Evolutionary conservation across 2,888 invertebrate genomes (phyloP).

Genomic region (Meiosimyza platycephala): DNA sequence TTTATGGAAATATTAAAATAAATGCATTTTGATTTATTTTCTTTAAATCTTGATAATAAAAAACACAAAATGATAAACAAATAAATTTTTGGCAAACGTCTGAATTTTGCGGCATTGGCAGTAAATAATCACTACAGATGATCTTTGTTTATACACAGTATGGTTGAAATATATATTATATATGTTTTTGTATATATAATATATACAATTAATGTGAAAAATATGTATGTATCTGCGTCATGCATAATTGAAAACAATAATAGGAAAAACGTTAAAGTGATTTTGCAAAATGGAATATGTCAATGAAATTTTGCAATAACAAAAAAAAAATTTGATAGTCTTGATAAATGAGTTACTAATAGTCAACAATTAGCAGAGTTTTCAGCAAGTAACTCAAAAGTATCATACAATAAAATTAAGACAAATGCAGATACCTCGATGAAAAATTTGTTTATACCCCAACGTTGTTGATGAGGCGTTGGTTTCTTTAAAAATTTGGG

Average conservation of each 20-base stretch:
- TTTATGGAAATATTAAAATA: too few relatives aligned
- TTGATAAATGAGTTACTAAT: too few relatives aligned
- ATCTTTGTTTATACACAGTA: too few relatives aligned
- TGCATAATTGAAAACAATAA: slow-evolving; percentile 29
- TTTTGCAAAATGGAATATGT: slow-evolving; percentile 6
- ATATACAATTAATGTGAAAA: neutral
- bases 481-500: slow-evolving; percentile 55
- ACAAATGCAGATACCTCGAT: slow-evolving; percentile 52
- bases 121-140: too few relatives aligned
- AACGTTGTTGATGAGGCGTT: slow-evolving; percentile 59
- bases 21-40: too few relatives aligned
- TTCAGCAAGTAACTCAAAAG: slow-evolving; percentile 16
- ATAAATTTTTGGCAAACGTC: too few relatives aligned
- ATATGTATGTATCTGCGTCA: slow-evolving; percentile 36
- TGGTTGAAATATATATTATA: neutral
- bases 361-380: too few relatives aligned
- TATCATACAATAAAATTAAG: slow-evolving; percentile 3
- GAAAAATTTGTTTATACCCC: slow-evolving; percentile 55
- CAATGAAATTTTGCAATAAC: neutral
- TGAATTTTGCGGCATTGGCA: too few relatives aligned
- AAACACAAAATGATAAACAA: too few relatives aligned
- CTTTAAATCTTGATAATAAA: too few relatives aligned
- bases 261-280: slow-evolving; percentile 27
- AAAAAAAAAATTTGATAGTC: neutral
- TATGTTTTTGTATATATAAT: neutral